Conservation (phyloP, 2,797 vertebrate species). For the Lindbergichthys nudifrons region DNA sequence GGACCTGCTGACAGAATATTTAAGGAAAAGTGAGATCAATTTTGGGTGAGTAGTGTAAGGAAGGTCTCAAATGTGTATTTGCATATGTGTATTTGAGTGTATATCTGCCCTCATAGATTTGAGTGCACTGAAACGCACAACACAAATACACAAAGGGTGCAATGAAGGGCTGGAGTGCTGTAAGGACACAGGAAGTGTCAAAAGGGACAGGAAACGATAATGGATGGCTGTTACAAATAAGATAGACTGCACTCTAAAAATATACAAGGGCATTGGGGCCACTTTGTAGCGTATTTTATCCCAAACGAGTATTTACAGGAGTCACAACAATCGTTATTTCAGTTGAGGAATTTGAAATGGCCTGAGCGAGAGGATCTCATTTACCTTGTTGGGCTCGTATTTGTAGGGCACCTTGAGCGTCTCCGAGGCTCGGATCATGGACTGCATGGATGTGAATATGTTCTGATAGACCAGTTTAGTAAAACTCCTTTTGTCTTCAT, state of each 20-base stretch:
- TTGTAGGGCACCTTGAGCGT: conserved; percentile 96
- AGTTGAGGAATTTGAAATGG: background rate
- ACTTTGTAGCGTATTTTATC: conserved; percentile 15
- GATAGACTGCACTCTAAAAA: conserved; percentile 75
- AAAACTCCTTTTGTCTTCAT: conserved; percentile 95
- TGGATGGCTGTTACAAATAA: conserved; percentile 70
- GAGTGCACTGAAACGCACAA: conserved; percentile 23
- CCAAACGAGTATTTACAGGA: conserved; percentile 16
- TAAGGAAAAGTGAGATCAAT: conserved; percentile 13
- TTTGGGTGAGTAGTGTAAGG: background rate
- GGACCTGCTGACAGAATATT: background rate
- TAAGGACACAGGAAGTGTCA: conserved; percentile 73
- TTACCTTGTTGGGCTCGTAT: conserved; percentile 95
- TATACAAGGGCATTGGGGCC: conserved; percentile 30
- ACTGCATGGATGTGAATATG: conserved; percentile 96
- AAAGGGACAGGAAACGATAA: conserved; percentile 78
- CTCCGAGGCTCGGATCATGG: conserved; percentile 94
- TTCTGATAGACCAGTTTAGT: conserved; percentile 97
- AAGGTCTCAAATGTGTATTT: conserved; percentile 10
- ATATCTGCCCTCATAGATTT: conserved; percentile 3
- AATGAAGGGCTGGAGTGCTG: conserved; percentile 33
- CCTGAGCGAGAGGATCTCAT: conserved; percentile 17
- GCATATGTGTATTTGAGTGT: background rate
- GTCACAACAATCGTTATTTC: background rate
- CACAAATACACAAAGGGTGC: conserved; percentile 34